phyloP scores from a whole-genome alignment of 2,113 vertebrate species.

The Chiloscyllium plagiosum region DNA sequence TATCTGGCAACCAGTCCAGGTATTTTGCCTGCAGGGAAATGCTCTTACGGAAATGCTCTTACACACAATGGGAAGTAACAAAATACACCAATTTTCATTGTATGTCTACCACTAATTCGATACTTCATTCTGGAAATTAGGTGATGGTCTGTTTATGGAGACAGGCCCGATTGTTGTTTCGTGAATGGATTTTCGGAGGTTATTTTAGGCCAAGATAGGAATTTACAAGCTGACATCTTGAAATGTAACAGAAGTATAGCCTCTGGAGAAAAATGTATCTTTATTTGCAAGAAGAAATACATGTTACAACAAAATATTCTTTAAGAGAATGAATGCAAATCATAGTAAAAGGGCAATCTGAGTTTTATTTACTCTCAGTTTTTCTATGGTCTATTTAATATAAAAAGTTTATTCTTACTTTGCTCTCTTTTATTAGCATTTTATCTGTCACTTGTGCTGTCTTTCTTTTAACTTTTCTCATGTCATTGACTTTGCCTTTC shows the following conservation, averaged over 20 bases:
- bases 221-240: slow-evolving; percentile 1
- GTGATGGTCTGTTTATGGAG: neutral
- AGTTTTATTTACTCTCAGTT: neutral
- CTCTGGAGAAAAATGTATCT: neutral
- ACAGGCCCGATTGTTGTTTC: neutral
- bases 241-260: neutral
- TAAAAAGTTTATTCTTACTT: neutral
- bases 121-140: neutral
- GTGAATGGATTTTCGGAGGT: slow-evolving; percentile 1
- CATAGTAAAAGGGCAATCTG: neutral
- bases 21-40: neutral
- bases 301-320: neutral
- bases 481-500: neutral
- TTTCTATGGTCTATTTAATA: neutral
- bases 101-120: neutral
- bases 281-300: neutral
- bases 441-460: neutral
- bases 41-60: neutral
- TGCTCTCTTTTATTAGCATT: neutral
- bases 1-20: neutral
- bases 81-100: neutral
- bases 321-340: neutral
- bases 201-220: neutral
- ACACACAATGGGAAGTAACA: neutral
- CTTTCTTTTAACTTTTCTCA: neutral